Conservation (phyloP, 2,797 vertebrate species). For the Hafferia zeledoni region DNA sequence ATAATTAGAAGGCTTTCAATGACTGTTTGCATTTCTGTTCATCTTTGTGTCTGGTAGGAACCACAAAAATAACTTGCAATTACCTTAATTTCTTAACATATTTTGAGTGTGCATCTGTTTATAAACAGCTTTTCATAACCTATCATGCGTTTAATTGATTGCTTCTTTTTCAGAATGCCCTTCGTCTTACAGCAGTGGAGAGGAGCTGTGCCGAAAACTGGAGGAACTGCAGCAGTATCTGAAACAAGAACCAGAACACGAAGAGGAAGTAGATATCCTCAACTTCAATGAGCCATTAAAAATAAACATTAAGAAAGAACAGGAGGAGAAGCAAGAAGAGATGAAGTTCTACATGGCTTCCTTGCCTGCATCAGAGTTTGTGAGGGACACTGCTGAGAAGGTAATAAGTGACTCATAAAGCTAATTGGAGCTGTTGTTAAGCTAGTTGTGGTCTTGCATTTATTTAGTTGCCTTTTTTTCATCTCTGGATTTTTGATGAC, state of each 20-base stretch:
- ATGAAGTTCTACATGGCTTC: slow-evolving; percentile 89
- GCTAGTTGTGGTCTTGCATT: not conserved
- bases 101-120: slow-evolving; percentile 37
- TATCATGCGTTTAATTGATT: not conserved
- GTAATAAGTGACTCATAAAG: slow-evolving; percentile 68
- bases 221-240: slow-evolving; percentile 92
- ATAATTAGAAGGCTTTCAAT: not conserved
- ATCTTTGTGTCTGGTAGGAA: not conserved
- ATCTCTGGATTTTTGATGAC: not conserved
- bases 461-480: not conserved
- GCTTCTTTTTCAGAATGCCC: slow-evolving; percentile 84
- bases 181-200: slow-evolving; percentile 85
- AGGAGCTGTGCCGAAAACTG: slow-evolving; percentile 87
- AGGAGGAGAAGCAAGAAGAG: slow-evolving; percentile 88
- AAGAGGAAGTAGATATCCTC: slow-evolving; percentile 90
- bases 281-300: slow-evolving; percentile 81
- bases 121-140: slow-evolving; percentile 26
- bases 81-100: not conserved
- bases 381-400: slow-evolving; percentile 89
- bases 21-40: not conserved
- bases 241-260: slow-evolving; percentile 90
- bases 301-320: slow-evolving; percentile 90
- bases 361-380: slow-evolving; percentile 85
- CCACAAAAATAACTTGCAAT: not conserved
- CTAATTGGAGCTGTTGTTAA: not conserved